Percentiles rank a stretch among this genome's conserved stretches.
phyloP scores from a whole-genome alignment of 2,113 vertebrate genomes.

The Cyprinus carpio region DNA sequence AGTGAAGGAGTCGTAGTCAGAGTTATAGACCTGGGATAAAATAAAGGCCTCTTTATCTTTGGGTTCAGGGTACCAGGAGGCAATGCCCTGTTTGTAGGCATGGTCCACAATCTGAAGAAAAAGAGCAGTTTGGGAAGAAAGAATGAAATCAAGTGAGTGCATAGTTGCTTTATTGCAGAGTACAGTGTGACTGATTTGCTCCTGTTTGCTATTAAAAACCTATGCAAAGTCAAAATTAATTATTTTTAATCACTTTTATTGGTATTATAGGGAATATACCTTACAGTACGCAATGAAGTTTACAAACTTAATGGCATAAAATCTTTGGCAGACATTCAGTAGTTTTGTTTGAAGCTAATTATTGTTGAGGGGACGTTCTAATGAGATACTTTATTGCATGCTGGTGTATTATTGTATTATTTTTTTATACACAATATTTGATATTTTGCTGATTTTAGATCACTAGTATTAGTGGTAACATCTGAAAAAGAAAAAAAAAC shows the following conservation, averaged over 20 bases:
- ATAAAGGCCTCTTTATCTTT: slow-evolving; percentile 94
- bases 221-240: background rate
- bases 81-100: slow-evolving; percentile 87
- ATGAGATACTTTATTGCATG: background rate
- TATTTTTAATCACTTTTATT: background rate
- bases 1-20: slow-evolving; percentile 90
- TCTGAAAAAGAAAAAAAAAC: too few relatives aligned
- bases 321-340: background rate
- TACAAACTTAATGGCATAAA: background rate
- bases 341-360: background rate
- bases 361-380: background rate
- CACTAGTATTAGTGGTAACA: background rate
- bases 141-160: background rate
- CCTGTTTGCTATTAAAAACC: background rate
- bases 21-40: slow-evolving; percentile 84
- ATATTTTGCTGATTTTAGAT: background rate
- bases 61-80: slow-evolving; percentile 90
- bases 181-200: too few relatives aligned
- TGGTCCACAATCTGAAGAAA: slow-evolving; percentile 83
- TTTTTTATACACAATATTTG: background rate
- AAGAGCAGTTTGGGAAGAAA: background rate
- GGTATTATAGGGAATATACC: background rate
- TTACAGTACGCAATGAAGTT: background rate
- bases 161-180: too few relatives aligned
- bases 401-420: background rate